Percentiles rank a stretch among this genome's conserved stretches.
These are phyloP conservation scores for Neotoxoptera formosana DNA, from an alignment of 1,140 invertebrate genomes.

Conservation along the genomic window DNA sequence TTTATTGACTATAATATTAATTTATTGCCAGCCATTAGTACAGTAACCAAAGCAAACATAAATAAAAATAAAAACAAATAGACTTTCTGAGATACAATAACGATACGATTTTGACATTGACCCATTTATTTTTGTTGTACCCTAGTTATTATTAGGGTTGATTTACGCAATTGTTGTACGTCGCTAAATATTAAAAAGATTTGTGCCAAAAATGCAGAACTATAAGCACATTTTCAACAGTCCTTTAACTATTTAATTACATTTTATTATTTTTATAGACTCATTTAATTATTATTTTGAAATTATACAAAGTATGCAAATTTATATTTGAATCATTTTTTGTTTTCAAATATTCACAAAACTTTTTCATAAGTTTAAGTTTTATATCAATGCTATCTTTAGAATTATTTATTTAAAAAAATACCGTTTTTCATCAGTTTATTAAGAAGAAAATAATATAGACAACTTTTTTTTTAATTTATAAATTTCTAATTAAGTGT, in stretches of 20 bases:
- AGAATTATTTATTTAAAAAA: neutral
- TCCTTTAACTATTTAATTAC: neutral
- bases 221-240: neutral
- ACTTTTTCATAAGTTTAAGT: neutral
- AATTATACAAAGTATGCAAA: neutral
- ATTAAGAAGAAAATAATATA: neutral
- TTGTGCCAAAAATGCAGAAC: neutral
- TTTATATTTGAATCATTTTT: neutral
- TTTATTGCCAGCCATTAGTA: neutral
- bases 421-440: neutral
- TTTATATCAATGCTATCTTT: neutral
- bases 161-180: neutral
- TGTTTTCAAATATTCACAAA: neutral
- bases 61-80: slow-evolving; percentile 2
- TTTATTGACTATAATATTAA: neutral
- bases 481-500: neutral
- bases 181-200: neutral
- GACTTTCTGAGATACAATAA: neutral
- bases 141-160: neutral
- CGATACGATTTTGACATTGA: neutral
- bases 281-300: neutral
- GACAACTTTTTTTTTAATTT: neutral
- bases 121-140: neutral
- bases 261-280: neutral
- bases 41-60: neutral